Evolutionary conservation across 2,888 invertebrate genomes (phyloP).

Genomic region (Drepana falcataria): DNA sequence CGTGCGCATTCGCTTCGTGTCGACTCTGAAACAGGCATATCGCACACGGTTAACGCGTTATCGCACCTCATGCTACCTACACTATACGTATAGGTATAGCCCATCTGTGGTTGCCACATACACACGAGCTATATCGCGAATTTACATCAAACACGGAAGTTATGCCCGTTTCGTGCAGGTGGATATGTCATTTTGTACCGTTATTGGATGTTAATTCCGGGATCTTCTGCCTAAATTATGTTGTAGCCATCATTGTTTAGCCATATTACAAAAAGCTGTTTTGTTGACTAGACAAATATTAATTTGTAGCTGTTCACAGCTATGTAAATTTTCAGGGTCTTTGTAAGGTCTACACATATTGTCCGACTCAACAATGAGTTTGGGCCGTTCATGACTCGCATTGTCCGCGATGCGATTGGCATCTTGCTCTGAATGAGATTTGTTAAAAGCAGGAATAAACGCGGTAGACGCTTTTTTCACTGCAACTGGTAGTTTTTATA

Average conservation of each 20-base stretch:
- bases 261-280: neutral
- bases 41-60: constrained; percentile 58
- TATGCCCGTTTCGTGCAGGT: constrained; percentile 40
- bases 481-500: constrained; percentile 29
- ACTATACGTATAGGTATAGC: constrained; percentile 26
- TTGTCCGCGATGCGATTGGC: neutral
- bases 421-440: neutral
- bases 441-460: constrained; percentile 16
- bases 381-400: neutral
- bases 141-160: constrained; percentile 70
- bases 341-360: neutral
- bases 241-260: neutral
- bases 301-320: neutral
- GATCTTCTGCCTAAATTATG: neutral
- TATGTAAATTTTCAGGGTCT: neutral
- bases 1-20: constrained; percentile 57
- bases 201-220: neutral
- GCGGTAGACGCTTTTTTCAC: constrained; percentile 27
- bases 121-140: constrained; percentile 54
- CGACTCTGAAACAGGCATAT: constrained; percentile 60
- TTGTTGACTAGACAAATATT: neutral
- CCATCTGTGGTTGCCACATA: constrained; percentile 16
- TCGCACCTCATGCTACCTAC: constrained; percentile 63
- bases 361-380: neutral
- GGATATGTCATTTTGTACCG: constrained; percentile 21